Evolutionary conservation across 2,113 vertebrate genomes (phyloP), one percentile per base, ranked within the genome.

Genomic region (Amazona guildingii): DNA sequence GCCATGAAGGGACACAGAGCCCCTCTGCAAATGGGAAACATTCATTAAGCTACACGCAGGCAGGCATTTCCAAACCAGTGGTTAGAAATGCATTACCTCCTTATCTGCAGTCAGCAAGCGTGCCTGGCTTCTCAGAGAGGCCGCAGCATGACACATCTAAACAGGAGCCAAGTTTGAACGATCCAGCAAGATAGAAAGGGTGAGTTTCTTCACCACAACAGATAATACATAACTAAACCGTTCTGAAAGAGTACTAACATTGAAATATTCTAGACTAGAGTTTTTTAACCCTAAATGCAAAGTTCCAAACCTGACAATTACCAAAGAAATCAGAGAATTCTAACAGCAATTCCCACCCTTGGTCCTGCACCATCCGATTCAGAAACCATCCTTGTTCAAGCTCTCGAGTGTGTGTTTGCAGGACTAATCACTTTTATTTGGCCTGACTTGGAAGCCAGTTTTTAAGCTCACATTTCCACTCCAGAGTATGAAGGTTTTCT

Each of bases 1-100:
- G 41, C 59, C 27, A 0, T 0, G 37, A 43, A 43, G 35, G 18
- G 1, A 6, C 21, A 6, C 0, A 0, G 52, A 81, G n/a, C 49
- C 59, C 78, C 62, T 21, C 44, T 27, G 44, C 11, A 48, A 61
- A 31, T 4, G 33, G 54, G 57, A 41, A 69, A 33, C 7, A 7
- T 23, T 33, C 67, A 12, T 29, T 18, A 24, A 49, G 12, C 43
- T 33, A 20, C 63, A 66, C 14, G 51, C 44, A 46, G 24, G 52
- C 84, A 49, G 74, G 31, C 72, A 41, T 41, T 41, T 21, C 5
- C 44, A 29, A 35, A 31, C 14, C 39, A 6, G 51, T 4, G 61
- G 54, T 43, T 33, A 64, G 49, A 55, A 63, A 62, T 10, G 41
- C 83, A 25, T 25, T 72, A 82, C 81, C 73, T 68, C 86, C 18